Conservation (phyloP, 2,888 invertebrate species). For the Griposia aprilina region DNA sequence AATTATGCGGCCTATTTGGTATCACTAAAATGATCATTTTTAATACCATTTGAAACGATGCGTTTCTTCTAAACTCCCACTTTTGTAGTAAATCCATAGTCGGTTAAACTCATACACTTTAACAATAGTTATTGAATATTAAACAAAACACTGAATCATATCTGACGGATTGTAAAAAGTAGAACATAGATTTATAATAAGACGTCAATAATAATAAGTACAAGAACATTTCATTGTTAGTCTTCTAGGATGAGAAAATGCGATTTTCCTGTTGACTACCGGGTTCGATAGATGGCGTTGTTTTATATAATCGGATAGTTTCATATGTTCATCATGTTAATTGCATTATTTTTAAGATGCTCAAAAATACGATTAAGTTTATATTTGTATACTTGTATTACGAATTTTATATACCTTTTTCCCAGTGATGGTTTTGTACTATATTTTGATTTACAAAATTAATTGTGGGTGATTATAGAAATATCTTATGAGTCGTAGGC, state of each 20-base stretch:
- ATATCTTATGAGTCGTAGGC: background rate
- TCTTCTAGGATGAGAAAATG: slow-evolving; percentile 40
- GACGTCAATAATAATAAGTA: slow-evolving; percentile 65
- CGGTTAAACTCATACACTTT: slow-evolving; percentile 36
- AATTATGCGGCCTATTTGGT: slow-evolving; percentile 69
- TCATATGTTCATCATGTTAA: slow-evolving; percentile 22
- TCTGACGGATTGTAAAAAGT: slow-evolving; percentile 67
- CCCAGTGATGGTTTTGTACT: slow-evolving; percentile 6
- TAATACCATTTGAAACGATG: slow-evolving; percentile 20
- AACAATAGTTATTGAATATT: slow-evolving; percentile 56
- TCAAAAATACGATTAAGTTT: slow-evolving; percentile 49
- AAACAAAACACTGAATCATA: slow-evolving; percentile 61
- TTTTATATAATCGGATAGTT: slow-evolving; percentile 16
- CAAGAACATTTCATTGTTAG: slow-evolving; percentile 65
- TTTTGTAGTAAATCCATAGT: slow-evolving; percentile 60
- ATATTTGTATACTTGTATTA: slow-evolving; percentile 40
- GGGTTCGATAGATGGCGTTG: slow-evolving; percentile 39
- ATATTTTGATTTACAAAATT: background rate
- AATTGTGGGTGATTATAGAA: background rate
- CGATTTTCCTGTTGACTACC: slow-evolving; percentile 33
- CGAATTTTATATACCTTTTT: slow-evolving; percentile 32
- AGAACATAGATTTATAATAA: slow-evolving; percentile 54
- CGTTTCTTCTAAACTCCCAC: slow-evolving; percentile 37
- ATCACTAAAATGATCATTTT: slow-evolving; percentile 45
- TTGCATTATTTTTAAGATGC: slow-evolving; percentile 46